Percentiles rank a stretch among this genome's conserved stretches.
Evolutionary conservation across 2,113 vertebrate genomes (phyloP).

Genomic region (Irena cyanogastra): DNA sequence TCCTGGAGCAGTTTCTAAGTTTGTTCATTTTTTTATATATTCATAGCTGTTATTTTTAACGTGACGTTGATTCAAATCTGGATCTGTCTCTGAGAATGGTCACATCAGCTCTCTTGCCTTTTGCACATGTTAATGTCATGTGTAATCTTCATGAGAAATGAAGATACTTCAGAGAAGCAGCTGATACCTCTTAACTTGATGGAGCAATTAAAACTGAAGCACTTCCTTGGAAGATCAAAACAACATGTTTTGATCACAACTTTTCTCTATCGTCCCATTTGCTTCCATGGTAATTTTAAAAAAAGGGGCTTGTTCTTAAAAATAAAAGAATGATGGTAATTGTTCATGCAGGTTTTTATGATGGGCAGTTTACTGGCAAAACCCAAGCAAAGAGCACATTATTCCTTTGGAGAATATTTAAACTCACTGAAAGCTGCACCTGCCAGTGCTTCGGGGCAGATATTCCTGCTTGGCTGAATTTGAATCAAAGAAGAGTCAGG

Average conservation of each 20-base stretch:
- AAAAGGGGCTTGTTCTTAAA: background rate
- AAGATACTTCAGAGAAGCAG: background rate
- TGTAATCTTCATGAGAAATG: conserved; percentile 2
- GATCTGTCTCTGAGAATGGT: background rate
- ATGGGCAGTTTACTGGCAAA: background rate
- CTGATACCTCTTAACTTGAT: conserved; percentile 37
- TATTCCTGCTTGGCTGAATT: background rate
- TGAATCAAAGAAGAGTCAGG: background rate
- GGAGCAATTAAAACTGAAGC: conserved; percentile 22
- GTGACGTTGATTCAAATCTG: background rate
- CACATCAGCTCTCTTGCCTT: background rate
- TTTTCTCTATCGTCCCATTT: background rate
- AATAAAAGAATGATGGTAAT: background rate
- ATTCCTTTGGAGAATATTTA: background rate
- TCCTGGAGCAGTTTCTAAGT: background rate
- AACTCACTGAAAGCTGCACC: background rate
- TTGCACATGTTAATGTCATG: background rate
- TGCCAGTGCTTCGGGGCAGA: background rate
- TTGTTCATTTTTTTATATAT: background rate
- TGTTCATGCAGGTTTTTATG: background rate
- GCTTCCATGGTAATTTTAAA: background rate
- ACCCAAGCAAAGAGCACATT: background rate
- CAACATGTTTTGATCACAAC: background rate
- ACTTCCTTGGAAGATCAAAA: conserved; percentile 27
- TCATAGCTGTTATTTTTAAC: background rate